phyloP scores from a whole-genome alignment of 2,888 invertebrate genomes.

The Operophtera brumata region DNA sequence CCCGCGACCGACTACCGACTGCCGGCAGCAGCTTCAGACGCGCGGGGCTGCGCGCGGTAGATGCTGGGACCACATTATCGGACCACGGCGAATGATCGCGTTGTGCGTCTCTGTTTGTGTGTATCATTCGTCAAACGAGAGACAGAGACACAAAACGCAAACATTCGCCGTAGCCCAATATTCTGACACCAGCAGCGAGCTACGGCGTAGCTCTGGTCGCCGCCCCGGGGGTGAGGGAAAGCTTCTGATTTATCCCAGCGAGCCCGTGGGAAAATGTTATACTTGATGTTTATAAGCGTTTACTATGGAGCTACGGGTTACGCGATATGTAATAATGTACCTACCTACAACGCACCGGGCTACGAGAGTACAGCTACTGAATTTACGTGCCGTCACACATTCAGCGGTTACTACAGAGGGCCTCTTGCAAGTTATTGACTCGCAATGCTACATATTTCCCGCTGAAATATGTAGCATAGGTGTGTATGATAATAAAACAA shows the following conservation, averaged over 20 bases:
- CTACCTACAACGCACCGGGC: not conserved
- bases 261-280: slow-evolving; percentile 37
- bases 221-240: slow-evolving; percentile 60
- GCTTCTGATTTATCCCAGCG: slow-evolving; percentile 56
- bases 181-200: slow-evolving; percentile 62
- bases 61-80: slow-evolving; percentile 21
- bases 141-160: no score
- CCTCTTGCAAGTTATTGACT: no score
- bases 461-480: no score
- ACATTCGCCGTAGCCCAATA: slow-evolving; percentile 35
- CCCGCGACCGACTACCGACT: slow-evolving; percentile 74
- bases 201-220: slow-evolving; percentile 63
- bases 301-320: slow-evolving; percentile 26
- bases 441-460: no score
- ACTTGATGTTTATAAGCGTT: slow-evolving; percentile 29
- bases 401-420: no score
- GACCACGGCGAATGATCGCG: no score
- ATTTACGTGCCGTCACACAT: no score
- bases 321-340: not conserved
- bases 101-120: no score
- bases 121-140: no score
- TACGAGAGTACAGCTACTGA: not conserved
- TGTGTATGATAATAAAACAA: no score
- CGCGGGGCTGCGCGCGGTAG: slow-evolving; percentile 72
- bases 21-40: slow-evolving; percentile 50